Base-by-base conservation (phyloP, 92 coral and sea anemone genomes). In the Actinostola sp. region DNA sequence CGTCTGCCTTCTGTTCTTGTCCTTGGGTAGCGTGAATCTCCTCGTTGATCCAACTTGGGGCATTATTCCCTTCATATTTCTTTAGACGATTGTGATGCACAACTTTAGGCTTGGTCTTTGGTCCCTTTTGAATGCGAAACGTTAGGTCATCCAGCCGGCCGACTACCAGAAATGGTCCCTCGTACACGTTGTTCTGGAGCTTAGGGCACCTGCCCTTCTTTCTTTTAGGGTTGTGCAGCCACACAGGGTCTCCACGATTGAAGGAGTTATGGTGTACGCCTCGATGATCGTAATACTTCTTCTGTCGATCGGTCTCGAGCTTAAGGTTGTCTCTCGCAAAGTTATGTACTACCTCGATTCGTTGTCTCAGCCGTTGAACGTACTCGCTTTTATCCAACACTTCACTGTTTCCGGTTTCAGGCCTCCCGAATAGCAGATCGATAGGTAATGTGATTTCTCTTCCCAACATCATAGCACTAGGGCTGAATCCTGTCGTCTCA, bases 151-250 rank as follows among this genome's bases (percentile, higher is more conserved):
- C 49, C 29, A 71, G 27, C 14, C 77, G 66, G 28, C 23, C n/a
- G 16, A 54, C 20, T 30, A 71, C 66, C 32, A 56, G 48, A 34
- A 25, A 71, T 2, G 77, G 77, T 33, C 77, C 77, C 55, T 53
- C 44, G 20, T 50, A 73, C 30, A 20, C 28, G 36, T 63, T 9
- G 19, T 38, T 36, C 24, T 61, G 58, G 3, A 74, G 30, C 57
- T 74, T 74, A 16, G 73, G 73, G 8, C 27, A 23, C 33, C 19
- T 20, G 0, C 61, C 73, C 36, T 75, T 75, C 52, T 35, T 61
- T 21, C 61, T 51, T 24, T 65, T 66, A 6, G 81, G 72, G 50
- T 49, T 75, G 74, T 63, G 59, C 11, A 75, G 73, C 81, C 81
- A 75, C 12, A 75, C 73, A 19, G 72, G 15, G n/a, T 43, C 59